Percentiles rank a stretch among this genome's conserved stretches.
phyloP scores from a whole-genome alignment of 2,888 invertebrate species.

The Orthosia gothica region DNA sequence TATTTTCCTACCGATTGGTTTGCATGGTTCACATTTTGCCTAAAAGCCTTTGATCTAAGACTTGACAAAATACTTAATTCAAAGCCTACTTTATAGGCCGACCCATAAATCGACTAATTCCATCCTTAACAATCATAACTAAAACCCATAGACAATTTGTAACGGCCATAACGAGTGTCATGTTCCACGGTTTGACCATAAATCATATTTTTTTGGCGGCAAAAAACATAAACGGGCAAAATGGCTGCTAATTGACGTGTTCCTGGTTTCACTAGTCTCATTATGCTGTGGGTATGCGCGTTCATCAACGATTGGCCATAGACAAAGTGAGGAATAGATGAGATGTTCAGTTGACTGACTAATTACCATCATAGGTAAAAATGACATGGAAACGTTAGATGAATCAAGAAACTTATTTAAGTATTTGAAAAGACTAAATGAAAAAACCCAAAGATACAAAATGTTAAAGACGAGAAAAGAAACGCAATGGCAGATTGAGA shows the following conservation, averaged over 20 bases:
- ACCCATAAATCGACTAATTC: slow-evolving; percentile 61
- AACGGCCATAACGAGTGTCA: slow-evolving; percentile 86
- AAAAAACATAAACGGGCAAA: slow-evolving; percentile 83
- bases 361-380: background rate
- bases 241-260: slow-evolving; percentile 90
- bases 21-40: background rate
- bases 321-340: slow-evolving; percentile 45
- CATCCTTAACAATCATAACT: slow-evolving; percentile 75
- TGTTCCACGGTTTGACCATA: slow-evolving; percentile 83
- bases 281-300: slow-evolving; percentile 65
- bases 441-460: background rate
- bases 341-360: background rate
- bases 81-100: background rate
- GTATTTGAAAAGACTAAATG: too few relatives aligned
- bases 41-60: background rate
- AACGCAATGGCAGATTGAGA: background rate
- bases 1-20: too few relatives aligned
- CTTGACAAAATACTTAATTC: background rate
- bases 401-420: background rate
- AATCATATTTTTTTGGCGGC: slow-evolving; percentile 87
- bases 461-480: background rate
- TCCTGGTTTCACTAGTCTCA: slow-evolving; percentile 82
- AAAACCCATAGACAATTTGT: slow-evolving; percentile 86
- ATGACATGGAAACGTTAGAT: background rate
- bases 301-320: slow-evolving; percentile 67